Base-by-base conservation (phyloP, 2,797 vertebrate species). In the Falco rusticolus region DNA sequence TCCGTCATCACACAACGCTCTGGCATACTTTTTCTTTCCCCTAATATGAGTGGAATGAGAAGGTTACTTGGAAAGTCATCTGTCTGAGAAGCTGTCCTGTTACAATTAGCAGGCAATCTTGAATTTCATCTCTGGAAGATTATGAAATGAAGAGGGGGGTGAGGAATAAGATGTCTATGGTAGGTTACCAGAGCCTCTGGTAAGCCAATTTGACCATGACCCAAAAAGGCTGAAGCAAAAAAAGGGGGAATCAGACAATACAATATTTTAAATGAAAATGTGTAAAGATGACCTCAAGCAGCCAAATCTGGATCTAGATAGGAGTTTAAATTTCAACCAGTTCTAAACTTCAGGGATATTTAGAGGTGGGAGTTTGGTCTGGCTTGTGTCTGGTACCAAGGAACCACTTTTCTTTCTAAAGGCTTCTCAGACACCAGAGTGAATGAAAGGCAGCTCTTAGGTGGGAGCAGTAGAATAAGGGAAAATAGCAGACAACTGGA, bases 61-160 rank as follows among this genome's bases (percentile, higher is more conserved):
- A 97, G 94, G 95, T 97, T 97, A 95, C 79, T 97, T 97, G 95
- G 94, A 97, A 97, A 97, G 92, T 96, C 95, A 91, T 84, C 92
- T 92, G 92, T 97, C 94, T 97, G 95, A 97, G 97, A 96, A 96
- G 93, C 80, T 96, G 89, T 97, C 93, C 94, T 96, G 94, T 88
- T 96, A 76, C 84, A 91, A 92, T 97, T 97, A 97, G 91, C 1
- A 7, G 77, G 75, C 74, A 96, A 90, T 97, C 93, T 97, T 96
- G 93, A 95, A 92, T 97, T 98, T 97, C 96, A 96, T 97, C 93
- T 94, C 89, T 89, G 87, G 91, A 95, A 89, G 91, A 87, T 74
- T 91, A 90, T 64, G 89, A 97, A 89, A 77, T 86, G 85, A 92
- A 57, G 37, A 48, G 43, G 13, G 6, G 77, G 63, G 45, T 45